Conservation (phyloP, 2,113 vertebrate species). For the human region DNA sequence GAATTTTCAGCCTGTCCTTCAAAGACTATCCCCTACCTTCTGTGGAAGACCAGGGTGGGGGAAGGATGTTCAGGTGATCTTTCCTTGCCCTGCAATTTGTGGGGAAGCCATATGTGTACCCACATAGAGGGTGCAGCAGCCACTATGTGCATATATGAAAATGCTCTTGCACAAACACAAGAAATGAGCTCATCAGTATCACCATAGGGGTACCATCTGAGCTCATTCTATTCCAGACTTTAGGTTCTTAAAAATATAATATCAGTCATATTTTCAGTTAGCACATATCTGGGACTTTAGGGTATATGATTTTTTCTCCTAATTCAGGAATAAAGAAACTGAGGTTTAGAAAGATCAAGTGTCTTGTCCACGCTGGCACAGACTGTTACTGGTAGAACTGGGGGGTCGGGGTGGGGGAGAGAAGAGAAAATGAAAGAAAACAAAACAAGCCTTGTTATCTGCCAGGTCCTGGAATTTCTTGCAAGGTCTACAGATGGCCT, state of each 20-base stretch:
- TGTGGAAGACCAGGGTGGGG: accelerated
- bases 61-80: background rate
- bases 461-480: background rate
- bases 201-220: background rate
- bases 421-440: background rate
- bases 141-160: background rate
- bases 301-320: background rate
- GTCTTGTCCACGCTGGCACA: background rate
- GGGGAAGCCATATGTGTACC: background rate
- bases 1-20: background rate
- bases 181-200: background rate
- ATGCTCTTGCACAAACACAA: background rate
- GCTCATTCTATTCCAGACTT: background rate
- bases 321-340: background rate
- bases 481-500: background rate
- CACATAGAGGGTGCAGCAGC: background rate
- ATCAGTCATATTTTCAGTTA: background rate
- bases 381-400: background rate
- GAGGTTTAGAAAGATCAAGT: background rate
- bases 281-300: too few species aligned
- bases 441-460: background rate
- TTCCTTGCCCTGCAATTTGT: background rate
- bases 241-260: background rate
- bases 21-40: background rate
- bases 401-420: accelerated